A percentile compares a stretch with the other conserved stretches of the same genome.
phyloP scores from a whole-genome alignment of 2,113 vertebrate species.

The Otolemur garnettii region DNA sequence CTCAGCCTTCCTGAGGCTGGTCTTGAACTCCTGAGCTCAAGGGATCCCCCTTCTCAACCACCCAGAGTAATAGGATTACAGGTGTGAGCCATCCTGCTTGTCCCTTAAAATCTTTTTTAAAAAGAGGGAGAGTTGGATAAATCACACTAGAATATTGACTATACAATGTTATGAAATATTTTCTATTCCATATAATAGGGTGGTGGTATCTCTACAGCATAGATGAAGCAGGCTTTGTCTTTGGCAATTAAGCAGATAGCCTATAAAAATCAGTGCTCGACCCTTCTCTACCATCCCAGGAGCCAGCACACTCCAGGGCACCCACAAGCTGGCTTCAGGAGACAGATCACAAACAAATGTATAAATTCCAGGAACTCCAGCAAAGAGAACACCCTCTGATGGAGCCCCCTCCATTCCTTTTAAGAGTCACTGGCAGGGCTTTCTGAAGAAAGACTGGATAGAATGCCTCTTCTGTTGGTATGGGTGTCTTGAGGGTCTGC shows the following conservation, averaged over 20 bases:
- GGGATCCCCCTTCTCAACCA: no score
- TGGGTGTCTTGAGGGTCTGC: background rate
- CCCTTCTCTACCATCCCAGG: background rate
- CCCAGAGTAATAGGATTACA: no score
- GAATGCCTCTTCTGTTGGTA: background rate
- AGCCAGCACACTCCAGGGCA: no score
- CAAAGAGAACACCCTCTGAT: background rate
- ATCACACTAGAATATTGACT: background rate
- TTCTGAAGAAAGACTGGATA: background rate
- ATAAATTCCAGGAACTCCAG: background rate
- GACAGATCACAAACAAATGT: fast-evolving
- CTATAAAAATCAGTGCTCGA: fast-evolving
- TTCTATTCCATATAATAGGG: fast-evolving
- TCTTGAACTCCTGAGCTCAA: no score
- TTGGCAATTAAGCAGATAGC: background rate
- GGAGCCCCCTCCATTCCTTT: no score
- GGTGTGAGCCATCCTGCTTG: no score
- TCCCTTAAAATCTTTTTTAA: background rate
- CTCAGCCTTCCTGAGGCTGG: no score
- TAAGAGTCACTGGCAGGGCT: background rate
- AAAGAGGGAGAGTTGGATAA: background rate
- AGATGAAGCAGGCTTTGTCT: no score
- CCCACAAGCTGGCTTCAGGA: background rate
- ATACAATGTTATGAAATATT: background rate
- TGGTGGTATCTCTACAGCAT: fast-evolving